Percentiles rank a stretch among this genome's conserved stretches.
phyloP scores from a whole-genome alignment of 2,797 vertebrate species.

The Intellagama lesueurii region DNA sequence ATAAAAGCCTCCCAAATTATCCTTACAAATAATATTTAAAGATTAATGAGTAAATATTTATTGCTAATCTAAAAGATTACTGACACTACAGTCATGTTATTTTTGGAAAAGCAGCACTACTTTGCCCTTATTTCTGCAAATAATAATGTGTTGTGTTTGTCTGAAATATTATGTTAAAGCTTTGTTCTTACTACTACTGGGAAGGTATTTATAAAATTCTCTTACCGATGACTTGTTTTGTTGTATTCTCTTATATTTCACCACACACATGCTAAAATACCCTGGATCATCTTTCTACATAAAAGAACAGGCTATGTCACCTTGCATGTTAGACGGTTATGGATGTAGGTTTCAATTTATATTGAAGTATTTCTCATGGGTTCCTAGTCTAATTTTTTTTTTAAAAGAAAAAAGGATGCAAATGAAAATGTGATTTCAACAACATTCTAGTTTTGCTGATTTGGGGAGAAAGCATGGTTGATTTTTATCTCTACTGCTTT shows the following conservation, averaged over 20 bases:
- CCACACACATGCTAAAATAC: background rate
- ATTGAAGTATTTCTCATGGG: background rate
- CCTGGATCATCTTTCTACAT: background rate
- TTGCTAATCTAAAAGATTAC: too few species aligned
- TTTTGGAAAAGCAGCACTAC: too few species aligned
- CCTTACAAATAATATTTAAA: too few species aligned
- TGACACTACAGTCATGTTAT: too few species aligned
- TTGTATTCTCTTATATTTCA: background rate
- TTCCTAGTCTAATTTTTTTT: background rate
- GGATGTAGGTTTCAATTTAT: background rate
- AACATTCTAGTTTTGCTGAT: background rate
- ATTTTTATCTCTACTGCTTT: constrained; percentile 27
- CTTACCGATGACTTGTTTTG: background rate
- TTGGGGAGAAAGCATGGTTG: background rate
- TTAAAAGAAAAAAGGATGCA: background rate
- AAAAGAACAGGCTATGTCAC: background rate
- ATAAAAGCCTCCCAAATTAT: too few species aligned
- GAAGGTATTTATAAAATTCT: too few species aligned
- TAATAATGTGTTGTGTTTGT: too few species aligned
- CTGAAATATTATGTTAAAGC: too few species aligned
- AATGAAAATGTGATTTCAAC: background rate
- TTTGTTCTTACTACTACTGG: background rate
- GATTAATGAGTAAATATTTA: too few species aligned
- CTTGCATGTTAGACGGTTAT: background rate
- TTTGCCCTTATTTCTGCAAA: too few species aligned